Conservation (phyloP, 2,113 vertebrate genomes). For the Solenodon paradoxus region DNA sequence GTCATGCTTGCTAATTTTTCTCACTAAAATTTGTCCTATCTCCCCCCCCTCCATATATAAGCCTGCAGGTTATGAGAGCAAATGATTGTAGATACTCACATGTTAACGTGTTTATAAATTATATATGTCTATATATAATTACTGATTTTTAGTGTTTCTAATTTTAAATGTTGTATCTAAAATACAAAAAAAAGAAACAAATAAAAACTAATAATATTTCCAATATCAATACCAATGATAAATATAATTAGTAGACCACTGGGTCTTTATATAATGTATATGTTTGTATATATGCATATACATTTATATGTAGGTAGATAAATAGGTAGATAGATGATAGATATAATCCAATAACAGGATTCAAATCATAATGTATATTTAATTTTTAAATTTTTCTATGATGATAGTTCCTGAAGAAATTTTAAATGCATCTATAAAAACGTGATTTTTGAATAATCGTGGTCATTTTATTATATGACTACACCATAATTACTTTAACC, state of each 20-base stretch:
- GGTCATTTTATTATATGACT: not conserved
- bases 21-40: not conserved
- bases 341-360: not conserved
- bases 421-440: not conserved
- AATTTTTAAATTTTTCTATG: not conserved
- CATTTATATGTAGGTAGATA: no score
- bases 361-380: not conserved
- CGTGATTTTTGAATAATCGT: not conserved
- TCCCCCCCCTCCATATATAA: not conserved
- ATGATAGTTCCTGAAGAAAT: not conserved
- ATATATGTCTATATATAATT: not conserved
- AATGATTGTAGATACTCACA: not conserved
- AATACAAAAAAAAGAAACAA: not conserved
- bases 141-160: not conserved
- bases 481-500: not conserved
- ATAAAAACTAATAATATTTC: not conserved
- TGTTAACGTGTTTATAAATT: not conserved
- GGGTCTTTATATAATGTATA: not conserved
- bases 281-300: not conserved
- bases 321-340: no score
- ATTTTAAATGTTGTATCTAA: not conserved
- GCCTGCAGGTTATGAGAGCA: not conserved
- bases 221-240: not conserved
- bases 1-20: not conserved
- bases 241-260: not conserved